These are phyloP conservation scores for Parazoanthus darwini DNA, from an alignment of 92 coral and sea anemone species.

Conservation along the genomic window DNA sequence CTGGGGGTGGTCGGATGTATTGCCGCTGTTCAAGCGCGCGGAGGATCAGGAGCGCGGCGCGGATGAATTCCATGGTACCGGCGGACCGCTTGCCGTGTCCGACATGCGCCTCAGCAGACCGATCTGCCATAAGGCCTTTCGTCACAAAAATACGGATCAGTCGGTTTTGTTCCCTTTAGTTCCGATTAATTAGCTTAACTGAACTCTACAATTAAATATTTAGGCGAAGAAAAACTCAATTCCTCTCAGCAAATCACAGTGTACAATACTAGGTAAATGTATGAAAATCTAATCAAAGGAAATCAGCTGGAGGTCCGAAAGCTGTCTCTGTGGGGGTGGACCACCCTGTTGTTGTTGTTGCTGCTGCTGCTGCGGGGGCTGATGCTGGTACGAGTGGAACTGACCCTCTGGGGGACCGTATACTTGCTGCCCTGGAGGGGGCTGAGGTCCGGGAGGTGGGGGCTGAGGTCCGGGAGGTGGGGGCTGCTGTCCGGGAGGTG, in stretches of 20 bases:
- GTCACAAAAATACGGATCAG: neutral
- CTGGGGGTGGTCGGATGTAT: too few species aligned
- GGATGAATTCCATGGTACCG: too few species aligned
- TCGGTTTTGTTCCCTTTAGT: conserved; percentile 2
- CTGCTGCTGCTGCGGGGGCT: conserved; percentile 54
- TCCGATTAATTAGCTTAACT: neutral
- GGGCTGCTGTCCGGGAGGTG: conserved; percentile 45
- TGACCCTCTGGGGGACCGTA: conserved; percentile 40
- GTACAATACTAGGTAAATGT: neutral
- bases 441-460: conserved; percentile 1
- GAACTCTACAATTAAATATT: neutral
- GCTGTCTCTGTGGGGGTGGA: conserved; percentile 61
- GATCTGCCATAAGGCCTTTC: neutral
- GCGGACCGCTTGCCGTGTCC: too few species aligned
- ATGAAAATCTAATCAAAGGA: conserved; percentile 74
- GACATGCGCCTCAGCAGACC: too few species aligned
- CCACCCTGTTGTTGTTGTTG: conserved; percentile 47
- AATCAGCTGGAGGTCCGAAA: conserved; percentile 86
- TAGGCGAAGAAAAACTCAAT: neutral
- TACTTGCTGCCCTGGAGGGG: neutral
- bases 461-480: conserved; percentile 29
- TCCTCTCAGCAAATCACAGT: neutral
- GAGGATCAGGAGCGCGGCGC: too few species aligned
- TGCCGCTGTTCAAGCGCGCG: too few species aligned
- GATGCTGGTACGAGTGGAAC: conserved; percentile 50